A percentile compares a stretch with the other conserved stretches of the same genome.
Evolutionary conservation across 2,888 invertebrate genomes (phyloP).

Genomic region (Cephus pygmeus): DNA sequence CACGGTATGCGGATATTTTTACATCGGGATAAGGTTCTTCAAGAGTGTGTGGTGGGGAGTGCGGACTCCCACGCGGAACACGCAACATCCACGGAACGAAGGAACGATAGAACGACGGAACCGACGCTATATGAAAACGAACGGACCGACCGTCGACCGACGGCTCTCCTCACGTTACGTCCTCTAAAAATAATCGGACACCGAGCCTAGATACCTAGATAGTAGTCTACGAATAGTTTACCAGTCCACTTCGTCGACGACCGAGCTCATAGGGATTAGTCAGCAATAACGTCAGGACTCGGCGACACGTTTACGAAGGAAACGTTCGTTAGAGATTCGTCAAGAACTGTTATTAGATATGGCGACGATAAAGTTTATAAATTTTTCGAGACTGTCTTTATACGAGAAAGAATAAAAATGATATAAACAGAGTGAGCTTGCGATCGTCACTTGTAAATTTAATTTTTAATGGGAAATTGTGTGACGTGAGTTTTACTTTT

Average conservation of each 20-base stretch:
- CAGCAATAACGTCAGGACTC: slow-evolving; percentile 27
- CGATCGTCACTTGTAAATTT: no score
- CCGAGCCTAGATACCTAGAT: slow-evolving; percentile 67
- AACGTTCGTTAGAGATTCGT: no score
- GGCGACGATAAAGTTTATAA: no score
- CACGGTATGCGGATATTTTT: no score
- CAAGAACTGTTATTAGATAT: no score
- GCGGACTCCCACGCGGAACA: background rate
- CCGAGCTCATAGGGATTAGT: slow-evolving; percentile 52
- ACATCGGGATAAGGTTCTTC: no score
- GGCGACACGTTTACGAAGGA: background rate
- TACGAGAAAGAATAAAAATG: no score
- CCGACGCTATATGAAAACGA: slow-evolving; percentile 29
- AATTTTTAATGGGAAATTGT: no score
- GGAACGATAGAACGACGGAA: slow-evolving; percentile 20
- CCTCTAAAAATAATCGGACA: slow-evolving; percentile 65
- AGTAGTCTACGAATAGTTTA: slow-evolving; percentile 61
- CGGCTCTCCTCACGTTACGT: slow-evolving; percentile 63
- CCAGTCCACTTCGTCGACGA: slow-evolving; percentile 23
- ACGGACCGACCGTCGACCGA: slow-evolving; percentile 20
- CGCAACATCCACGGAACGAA: background rate
- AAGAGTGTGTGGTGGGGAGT: no score
- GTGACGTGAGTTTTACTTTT: no score
- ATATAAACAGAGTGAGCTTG: no score
- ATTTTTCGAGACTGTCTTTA: no score